Percentiles rank a stretch among this genome's conserved stretches.
Conservation (phyloP, 2,113 vertebrate species). For the Zapus hudsonius region DNA sequence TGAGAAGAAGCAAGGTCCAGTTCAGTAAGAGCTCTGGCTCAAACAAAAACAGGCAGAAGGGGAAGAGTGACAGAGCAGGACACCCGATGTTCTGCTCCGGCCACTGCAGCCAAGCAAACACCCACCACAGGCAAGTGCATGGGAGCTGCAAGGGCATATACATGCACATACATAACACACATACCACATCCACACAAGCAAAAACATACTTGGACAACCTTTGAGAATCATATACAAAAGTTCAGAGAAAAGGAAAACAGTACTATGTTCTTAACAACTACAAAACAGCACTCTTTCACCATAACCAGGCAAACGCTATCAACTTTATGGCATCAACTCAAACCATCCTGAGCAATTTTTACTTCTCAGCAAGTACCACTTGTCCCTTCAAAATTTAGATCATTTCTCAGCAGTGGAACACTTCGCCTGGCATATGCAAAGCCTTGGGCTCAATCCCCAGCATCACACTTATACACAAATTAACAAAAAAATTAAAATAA, state of each 20-base stretch:
- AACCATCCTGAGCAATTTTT: not conserved
- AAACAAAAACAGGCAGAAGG: too few species aligned
- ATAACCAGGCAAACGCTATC: not conserved
- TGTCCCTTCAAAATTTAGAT: conserved; percentile 24
- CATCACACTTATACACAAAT: not conserved
- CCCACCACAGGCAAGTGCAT: too few species aligned
- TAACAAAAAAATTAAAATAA: not conserved
- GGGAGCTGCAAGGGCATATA: too few species aligned
- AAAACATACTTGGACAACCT: not conserved
- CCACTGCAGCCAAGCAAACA: too few species aligned
- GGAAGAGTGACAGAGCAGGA: too few species aligned
- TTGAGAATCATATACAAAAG: conserved; percentile 7
- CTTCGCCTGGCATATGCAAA: not conserved
- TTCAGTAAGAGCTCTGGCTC: too few species aligned
- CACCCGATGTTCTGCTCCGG: too few species aligned
- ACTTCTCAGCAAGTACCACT: conserved; percentile 17
- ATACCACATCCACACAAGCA: too few species aligned
- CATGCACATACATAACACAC: too few species aligned
- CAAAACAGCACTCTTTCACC: conserved; percentile 17
- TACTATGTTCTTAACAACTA: conserved; percentile 19
- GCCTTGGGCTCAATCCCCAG: not conserved
- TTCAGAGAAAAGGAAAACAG: not conserved
- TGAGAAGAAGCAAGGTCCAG: too few species aligned
- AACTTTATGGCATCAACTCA: not conserved
- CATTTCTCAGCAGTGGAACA: not conserved